Evolutionary conservation across 1,140 invertebrate species (phyloP), one percentile per base, ranked within the genome.

Genomic region (Drosophila truncata): DNA sequence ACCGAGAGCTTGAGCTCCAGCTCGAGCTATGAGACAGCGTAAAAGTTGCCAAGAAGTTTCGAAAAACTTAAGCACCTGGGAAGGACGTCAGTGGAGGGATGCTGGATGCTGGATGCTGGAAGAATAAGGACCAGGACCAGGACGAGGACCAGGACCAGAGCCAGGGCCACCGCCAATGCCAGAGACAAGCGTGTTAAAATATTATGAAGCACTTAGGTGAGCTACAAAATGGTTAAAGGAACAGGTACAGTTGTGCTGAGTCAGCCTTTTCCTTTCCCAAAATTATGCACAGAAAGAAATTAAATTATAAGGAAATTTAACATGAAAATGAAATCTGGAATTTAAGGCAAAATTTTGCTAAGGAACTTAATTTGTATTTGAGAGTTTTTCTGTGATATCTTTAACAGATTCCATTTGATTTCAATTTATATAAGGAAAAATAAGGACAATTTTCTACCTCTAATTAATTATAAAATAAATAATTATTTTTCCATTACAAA

Each of bases 141-240:
- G 39, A 41, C 20, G 11, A 46, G 39, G 62, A 37, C 33, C 27
- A 35, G 35, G 54, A 37, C 54, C 33, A 31, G 49, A 0, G 11
- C 49, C 49, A 18, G 49, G 29, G 18, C 55, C 54, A 35, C 27
- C 29, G 54, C 54, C 77, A 71, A 47, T 13, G 20, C 13, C 60
- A 75, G 60, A 60, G 73, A 78, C 78, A 57, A 74, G 67, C 65
- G 80, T 81, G 84, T 88, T 88, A 88, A 88, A 88, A 90, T 88
- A 84, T 88, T 88, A 88, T 88, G 80, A 88, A 88, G 84, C 84
- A 88, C 84, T 88, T 87, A 87, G 66, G 63, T 65, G 61, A 37
- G 66, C 80, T 72, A 79, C 80, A 72, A 82, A 87, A 86, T 71
- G 64, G 76, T 49, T 44, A n/a, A 37, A 37, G 46, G 35, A 33